phyloP scores from a whole-genome alignment of 2,888 invertebrate species.

The Nomada fabriciana region DNA sequence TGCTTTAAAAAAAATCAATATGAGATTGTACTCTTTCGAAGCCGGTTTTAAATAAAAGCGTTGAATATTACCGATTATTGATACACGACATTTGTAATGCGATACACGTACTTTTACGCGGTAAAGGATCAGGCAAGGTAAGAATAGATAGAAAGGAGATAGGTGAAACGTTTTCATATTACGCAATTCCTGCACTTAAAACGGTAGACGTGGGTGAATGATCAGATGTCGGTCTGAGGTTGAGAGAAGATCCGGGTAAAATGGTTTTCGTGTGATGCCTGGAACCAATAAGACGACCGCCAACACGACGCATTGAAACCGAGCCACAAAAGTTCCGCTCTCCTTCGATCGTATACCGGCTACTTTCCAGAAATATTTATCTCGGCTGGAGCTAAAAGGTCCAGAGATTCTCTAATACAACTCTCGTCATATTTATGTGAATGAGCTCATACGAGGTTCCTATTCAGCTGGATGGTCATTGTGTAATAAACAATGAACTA shows the following conservation, averaged over 20 bases:
- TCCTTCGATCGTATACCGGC: constrained; percentile 36
- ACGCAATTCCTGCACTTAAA: constrained; percentile 49
- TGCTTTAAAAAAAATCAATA: constrained; percentile 10
- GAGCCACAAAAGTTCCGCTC: constrained; percentile 51
- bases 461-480: constrained; percentile 13
- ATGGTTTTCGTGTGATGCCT: constrained; percentile 58
- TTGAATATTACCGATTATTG: neutral
- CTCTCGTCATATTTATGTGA: constrained; percentile 15
- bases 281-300: constrained; percentile 40
- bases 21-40: no score
- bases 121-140: neutral
- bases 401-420: constrained; percentile 14
- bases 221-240: constrained; percentile 55
- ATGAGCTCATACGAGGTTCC: neutral
- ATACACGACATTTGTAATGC: neutral
- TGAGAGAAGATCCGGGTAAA: constrained; percentile 51
- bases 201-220: constrained; percentile 52
- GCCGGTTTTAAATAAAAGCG: neutral
- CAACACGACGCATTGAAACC: constrained; percentile 53
- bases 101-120: neutral
- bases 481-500: neutral
- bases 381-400: constrained; percentile 17
- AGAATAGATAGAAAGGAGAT: constrained; percentile 16
- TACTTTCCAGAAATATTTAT: constrained; percentile 49
- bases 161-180: constrained; percentile 35